Evolutionary conservation across 2,113 vertebrate species (phyloP).

Genomic region (Morone saxatilis): DNA sequence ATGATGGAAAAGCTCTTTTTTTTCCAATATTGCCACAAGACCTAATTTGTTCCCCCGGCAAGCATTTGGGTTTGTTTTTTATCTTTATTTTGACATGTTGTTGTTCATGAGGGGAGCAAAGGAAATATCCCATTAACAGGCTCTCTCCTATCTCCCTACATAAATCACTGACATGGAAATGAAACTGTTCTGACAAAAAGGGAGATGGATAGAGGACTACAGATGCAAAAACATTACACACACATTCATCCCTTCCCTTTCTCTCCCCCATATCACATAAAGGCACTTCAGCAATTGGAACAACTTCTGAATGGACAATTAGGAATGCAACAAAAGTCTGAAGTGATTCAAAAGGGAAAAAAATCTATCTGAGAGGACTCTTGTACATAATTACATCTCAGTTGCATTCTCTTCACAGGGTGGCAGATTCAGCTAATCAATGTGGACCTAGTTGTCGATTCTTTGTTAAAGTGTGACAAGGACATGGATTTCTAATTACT

Average conservation of each 20-base stretch:
- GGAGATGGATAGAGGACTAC: slow-evolving; percentile 80
- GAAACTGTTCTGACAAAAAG: slow-evolving; percentile 78
- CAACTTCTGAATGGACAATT: slow-evolving; percentile 71
- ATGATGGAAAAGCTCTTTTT: slow-evolving; percentile 59
- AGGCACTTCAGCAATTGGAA: slow-evolving; percentile 55
- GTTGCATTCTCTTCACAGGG: slow-evolving; percentile 39
- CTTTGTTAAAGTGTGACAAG: slow-evolving; percentile 55
- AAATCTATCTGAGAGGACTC: slow-evolving; percentile 42
- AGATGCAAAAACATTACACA: slow-evolving; percentile 75
- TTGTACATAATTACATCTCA: slow-evolving; percentile 60
- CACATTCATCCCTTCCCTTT: slow-evolving; percentile 49
- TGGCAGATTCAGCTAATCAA: slow-evolving; percentile 43
- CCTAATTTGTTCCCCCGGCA: slow-evolving; percentile 74
- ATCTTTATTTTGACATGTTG: slow-evolving; percentile 82
- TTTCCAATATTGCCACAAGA: slow-evolving; percentile 65
- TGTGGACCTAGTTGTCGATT: slow-evolving; percentile 37
- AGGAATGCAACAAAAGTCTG: slow-evolving; percentile 60
- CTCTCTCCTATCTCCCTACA: slow-evolving; percentile 77
- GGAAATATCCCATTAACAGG: slow-evolving; percentile 83
- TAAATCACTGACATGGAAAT: slow-evolving; percentile 82
- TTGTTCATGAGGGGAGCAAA: slow-evolving; percentile 78
- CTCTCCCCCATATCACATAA: slow-evolving; percentile 37
- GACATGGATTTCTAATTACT: slow-evolving; percentile 49
- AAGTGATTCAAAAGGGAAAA: slow-evolving; percentile 52
- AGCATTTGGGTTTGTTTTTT: slow-evolving; percentile 67